Percentiles rank a stretch among this genome's conserved stretches.
These are phyloP conservation scores for Peromyscus nudipes DNA, from an alignment of 2,797 vertebrate species.

Conservation along the genomic window DNA sequence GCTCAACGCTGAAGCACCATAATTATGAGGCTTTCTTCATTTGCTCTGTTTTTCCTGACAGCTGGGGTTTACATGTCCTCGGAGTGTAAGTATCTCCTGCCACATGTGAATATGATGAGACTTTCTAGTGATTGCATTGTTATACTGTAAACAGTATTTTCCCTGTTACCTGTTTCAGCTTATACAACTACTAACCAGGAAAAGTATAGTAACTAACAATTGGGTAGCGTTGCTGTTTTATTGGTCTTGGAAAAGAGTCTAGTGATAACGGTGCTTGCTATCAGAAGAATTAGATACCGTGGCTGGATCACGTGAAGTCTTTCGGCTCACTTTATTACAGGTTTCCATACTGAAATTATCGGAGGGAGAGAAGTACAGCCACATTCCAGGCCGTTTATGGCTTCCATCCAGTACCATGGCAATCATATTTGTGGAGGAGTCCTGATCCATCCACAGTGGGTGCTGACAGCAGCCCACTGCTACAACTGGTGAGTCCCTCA, in stretches of 20 bases:
- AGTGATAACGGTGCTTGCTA: accelerated
- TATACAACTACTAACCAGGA: neutral
- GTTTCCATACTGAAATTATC: constrained; percentile 58
- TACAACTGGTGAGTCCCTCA: neutral
- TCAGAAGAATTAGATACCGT: neutral
- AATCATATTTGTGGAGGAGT: constrained; percentile 66
- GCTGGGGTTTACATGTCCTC: neutral
- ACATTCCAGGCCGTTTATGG: constrained; percentile 69
- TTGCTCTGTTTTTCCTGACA: constrained; percentile 38
- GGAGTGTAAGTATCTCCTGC: constrained; percentile 65
- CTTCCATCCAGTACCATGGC: constrained; percentile 54
- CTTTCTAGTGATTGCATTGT: neutral
- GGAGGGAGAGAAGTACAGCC: constrained; percentile 66
- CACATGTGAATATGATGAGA: neutral
- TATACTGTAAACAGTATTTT: neutral
- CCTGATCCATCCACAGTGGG: constrained; percentile 65
- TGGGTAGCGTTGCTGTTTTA: neutral
- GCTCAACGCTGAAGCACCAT: neutral
- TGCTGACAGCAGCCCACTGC: constrained; percentile 71
- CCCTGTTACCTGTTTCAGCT: neutral
- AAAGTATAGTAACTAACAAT: neutral
- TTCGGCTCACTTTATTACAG: neutral
- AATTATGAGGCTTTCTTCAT: neutral
- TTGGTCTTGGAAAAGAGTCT: neutral
- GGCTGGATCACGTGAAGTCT: neutral